Evolutionary conservation across 2,113 vertebrate genomes (phyloP).

Genomic region (Anarhynchus alexandrinus): DNA sequence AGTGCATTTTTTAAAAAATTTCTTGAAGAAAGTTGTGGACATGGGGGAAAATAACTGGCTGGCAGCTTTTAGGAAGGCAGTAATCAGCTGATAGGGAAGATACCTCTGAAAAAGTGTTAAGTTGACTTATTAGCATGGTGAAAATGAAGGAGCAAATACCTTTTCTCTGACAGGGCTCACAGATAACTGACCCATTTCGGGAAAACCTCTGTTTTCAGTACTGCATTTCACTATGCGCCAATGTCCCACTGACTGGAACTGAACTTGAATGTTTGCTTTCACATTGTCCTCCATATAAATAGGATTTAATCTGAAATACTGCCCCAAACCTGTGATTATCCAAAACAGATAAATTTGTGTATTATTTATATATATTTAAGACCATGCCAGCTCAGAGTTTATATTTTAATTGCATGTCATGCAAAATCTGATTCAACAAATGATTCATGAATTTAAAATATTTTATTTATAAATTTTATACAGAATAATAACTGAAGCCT

Average conservation of each 20-base stretch:
- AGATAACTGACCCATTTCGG: neutral
- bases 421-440: neutral
- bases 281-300: neutral
- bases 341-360: neutral
- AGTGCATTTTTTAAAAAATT: neutral
- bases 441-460: neutral
- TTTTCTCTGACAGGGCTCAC: neutral
- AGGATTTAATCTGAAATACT: neutral
- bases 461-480: neutral
- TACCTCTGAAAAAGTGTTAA: neutral
- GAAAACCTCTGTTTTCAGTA: neutral
- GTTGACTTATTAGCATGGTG: neutral
- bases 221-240: neutral
- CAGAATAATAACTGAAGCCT: neutral
- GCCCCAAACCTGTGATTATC: neutral
- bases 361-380: neutral
- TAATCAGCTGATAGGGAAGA: neutral
- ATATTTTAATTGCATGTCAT: neutral
- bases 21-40: neutral
- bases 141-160: neutral
- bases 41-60: neutral
- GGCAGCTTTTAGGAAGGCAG: neutral
- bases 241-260: accelerated
- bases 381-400: neutral
- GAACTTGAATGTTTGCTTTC: neutral